Base-by-base conservation (phyloP, 2,888 invertebrate species). In the Conops quadrifasciatus region DNA sequence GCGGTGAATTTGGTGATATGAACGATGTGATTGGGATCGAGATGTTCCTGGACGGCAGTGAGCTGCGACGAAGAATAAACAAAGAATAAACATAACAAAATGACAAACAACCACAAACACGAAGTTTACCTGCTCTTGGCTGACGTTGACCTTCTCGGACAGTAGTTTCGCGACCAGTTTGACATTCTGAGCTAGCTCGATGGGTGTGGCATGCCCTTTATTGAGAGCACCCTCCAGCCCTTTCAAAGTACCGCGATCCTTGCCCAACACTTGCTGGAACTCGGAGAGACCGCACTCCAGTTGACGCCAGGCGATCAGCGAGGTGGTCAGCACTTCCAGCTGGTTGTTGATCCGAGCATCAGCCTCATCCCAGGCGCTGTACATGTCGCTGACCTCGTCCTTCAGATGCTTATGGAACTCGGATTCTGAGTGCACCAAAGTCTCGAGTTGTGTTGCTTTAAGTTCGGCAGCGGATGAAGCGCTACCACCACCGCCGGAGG, bases 271-370 rank as follows among this genome's bases (percentile, higher is more conserved):
- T 66, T 90, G 90, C 80, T 93, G 92, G 74, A 94, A 89, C 82
- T 94, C 93, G 19, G 91, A 90, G 70, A 94, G 87, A 13, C 94
- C 91, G 72, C 89, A 88, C 82, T 93, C 93, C 86, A 94, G 90
- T 82, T 93, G 92, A 70, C 90, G 89, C 93, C 93, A 93, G 43
- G 90, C 90, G 76, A 89, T 88, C 63, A 92, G 88, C 15, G 93
- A 90, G 77, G 90, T 90, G 80, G 92, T 92, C 71, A 94, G 87
- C 75, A 90, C 90, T 77, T 91, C 89, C 80, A 94, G 87, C 82
- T 92, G 91, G 77, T 90, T 90, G 77, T 90, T 91, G 71, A 93
- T 91, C 81, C 94, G 89, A 80, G 89, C 88, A 81, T 90, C 89
- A 19, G 90, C 88, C 77, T 91, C 91, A 78, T 92, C 91, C 90